A percentile compares a stretch with the other conserved stretches of the same genome.
Conservation (phyloP, 2,888 invertebrate genomes). For the Oxyscelio sp. region DNA sequence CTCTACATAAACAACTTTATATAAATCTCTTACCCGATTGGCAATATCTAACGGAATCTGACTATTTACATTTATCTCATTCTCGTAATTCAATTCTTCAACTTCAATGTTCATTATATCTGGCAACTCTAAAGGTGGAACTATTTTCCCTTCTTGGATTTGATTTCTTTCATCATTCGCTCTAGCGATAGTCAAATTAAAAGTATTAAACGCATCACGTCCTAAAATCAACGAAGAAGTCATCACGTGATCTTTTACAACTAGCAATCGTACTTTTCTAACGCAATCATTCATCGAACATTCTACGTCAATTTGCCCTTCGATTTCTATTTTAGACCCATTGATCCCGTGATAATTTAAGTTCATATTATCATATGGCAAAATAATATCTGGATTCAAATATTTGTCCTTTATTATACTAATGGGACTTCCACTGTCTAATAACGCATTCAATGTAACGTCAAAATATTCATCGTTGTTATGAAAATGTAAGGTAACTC, state of each 20-base stretch:
- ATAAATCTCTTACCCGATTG: too few species aligned
- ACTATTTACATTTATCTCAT: too few species aligned
- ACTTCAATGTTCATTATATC: too few species aligned
- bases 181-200: background rate
- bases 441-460: background rate
- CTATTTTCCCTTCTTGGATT: too few species aligned
- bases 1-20: too few species aligned
- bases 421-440: slow-evolving; percentile 25
- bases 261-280: slow-evolving; percentile 9
- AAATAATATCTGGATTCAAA: background rate
- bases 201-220: background rate
- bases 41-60: too few species aligned
- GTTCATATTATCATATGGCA: background rate
- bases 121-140: too few species aligned
- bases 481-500: background rate
- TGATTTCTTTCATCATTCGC: too few species aligned
- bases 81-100: too few species aligned
- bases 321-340: background rate
- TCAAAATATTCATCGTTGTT: background rate
- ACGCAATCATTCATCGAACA: background rate
- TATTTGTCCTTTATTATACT: slow-evolving; percentile 6
- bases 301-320: background rate
- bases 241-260: slow-evolving; percentile 48
- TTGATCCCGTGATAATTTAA: slow-evolving; percentile 9
- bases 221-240: slow-evolving; percentile 17